These are phyloP conservation scores for Ptiloglossa arizonensis DNA, from an alignment of 1,140 invertebrate genomes.

Conservation along the genomic window DNA sequence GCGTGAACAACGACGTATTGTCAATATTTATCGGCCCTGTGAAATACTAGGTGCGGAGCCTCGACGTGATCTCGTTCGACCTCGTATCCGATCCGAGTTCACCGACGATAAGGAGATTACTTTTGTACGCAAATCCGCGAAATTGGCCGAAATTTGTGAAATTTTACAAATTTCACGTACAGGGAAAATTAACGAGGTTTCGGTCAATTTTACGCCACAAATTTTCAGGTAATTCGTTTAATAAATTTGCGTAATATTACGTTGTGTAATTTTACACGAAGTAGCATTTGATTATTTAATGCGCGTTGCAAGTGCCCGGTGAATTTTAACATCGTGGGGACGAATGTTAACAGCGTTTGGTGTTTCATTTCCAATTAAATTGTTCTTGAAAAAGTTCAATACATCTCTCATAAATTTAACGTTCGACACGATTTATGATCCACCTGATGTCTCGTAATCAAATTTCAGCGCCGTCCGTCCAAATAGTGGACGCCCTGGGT, in stretches of 20 bases:
- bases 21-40: constrained; percentile 50
- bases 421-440: neutral
- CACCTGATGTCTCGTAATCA: constrained; percentile 11
- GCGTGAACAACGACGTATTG: constrained; percentile 42
- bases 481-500: constrained; percentile 88
- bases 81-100: neutral
- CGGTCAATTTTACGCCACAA: neutral
- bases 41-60: constrained; percentile 20
- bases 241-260: too few species aligned
- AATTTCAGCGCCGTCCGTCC: constrained; percentile 87
- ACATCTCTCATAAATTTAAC: too few species aligned
- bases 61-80: constrained; percentile 18
- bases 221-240: too few species aligned
- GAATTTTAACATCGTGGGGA: too few species aligned
- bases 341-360: too few species aligned
- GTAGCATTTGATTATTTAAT: too few species aligned
- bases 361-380: too few species aligned
- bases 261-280: too few species aligned
- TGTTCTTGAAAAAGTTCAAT: too few species aligned
- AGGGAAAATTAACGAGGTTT: neutral
- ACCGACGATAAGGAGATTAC: neutral
- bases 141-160: neutral
- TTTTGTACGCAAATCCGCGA: neutral
- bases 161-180: neutral
- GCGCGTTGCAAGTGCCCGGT: too few species aligned